A percentile compares a stretch with the other conserved stretches of the same genome.
Conservation (phyloP, 2,113 vertebrate genomes). For the Fregata magnificens region DNA sequence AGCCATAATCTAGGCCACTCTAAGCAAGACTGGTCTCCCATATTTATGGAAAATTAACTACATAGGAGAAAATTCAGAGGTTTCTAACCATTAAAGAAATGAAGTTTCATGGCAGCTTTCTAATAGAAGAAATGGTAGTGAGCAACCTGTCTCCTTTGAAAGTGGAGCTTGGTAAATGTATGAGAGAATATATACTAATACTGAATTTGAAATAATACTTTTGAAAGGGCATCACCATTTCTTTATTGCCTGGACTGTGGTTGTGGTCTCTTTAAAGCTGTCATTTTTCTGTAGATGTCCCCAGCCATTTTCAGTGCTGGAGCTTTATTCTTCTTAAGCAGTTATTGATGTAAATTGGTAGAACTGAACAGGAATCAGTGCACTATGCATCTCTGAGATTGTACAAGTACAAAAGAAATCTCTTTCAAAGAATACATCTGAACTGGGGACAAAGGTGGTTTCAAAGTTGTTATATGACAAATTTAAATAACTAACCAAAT, state of each 20-base stretch:
- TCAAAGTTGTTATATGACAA: not conserved
- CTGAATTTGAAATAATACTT: not conserved
- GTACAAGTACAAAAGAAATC: not conserved
- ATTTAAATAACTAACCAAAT: not conserved
- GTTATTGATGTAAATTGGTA: not conserved
- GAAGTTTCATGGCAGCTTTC: not conserved
- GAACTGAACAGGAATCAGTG: not conserved
- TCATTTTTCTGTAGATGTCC: not conserved
- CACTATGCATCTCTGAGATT: not conserved
- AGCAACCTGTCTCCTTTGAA: not conserved
- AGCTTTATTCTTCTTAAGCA: not conserved
- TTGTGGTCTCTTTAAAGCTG: not conserved
- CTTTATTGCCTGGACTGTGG: not conserved
- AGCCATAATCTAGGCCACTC: not conserved
- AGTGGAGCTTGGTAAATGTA: not conserved
- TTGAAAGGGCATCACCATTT: not conserved
- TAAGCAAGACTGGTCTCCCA: not conserved
- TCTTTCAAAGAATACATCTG: not conserved
- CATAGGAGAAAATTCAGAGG: not conserved
- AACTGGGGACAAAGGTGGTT: not conserved
- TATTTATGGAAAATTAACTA: not conserved
- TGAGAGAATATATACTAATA: not conserved
- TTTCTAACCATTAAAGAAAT: not conserved
- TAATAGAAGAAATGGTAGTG: not conserved
- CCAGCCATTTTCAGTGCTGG: not conserved